Base-by-base conservation (phyloP, 37 sponge, comb jelly and placozoan species). In the Haliclona indistincta region DNA sequence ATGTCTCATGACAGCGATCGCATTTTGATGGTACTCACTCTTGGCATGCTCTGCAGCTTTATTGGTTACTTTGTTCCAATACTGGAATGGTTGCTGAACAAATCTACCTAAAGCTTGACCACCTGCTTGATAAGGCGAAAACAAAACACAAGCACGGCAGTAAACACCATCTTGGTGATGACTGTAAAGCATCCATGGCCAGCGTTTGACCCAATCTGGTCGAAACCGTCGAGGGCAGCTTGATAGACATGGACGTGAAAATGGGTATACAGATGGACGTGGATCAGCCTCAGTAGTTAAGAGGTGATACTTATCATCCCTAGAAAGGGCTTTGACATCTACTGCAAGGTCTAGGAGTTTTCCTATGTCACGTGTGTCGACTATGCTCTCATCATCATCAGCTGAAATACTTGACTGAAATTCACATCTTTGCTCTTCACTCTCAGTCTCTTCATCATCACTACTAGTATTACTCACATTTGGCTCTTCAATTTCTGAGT, bases 191-290 rank as follows among this genome's bases (percentile, higher is more conserved):
- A 75, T 8, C 76, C 76, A 62, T 41, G 76, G 49, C 29, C 38
- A 23, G 43, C 11, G 45, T n/a, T 62, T 75, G 34, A 75, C 29
- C 76, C 64, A 62, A 6, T 3, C 26, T 26, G 76, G 76, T 62
- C 38, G 54, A 36, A 75, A 75, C 64, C 35, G 30, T 40, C 56
- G 33, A 13, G 55, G 35, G 5, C 4, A 19, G 19, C 39, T 54
- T 38, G 58, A 72, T 38, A 38, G 43, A 76, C 23, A 76, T n/a
- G 71, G 55, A 47, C 71, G 77, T 69, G 77, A 75, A 5, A 76
- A 71, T 38, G 84, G 84, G 55, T 84, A 84, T 37, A 43, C 22
- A 35, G 77, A 75, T 13, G 77, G 36, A 76, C 75, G 51, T 36
- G 69, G 7, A 84, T n/a, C 61, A 28, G 84, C 71, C n/a, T 84